Conservation (phyloP, 2,113 vertebrate genomes). For the Phodopus roborovskii region DNA sequence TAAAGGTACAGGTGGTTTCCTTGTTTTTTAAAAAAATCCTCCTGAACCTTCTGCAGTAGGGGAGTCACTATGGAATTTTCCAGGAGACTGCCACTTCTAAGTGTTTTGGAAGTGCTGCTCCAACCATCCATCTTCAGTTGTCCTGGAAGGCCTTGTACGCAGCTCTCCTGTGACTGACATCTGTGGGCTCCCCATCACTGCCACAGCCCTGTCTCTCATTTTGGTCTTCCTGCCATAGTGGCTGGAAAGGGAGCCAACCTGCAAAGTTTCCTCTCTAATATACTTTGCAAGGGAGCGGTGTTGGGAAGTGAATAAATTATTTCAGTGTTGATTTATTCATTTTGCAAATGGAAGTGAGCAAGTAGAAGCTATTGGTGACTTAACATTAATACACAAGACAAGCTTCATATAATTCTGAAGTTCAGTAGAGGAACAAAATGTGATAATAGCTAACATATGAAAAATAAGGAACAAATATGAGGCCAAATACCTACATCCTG, state of each 20-base stretch:
- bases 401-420: neutral
- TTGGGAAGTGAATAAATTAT: neutral
- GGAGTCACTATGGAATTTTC: neutral
- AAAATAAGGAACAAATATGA: neutral
- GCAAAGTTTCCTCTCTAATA: neutral
- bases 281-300: neutral
- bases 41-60: neutral
- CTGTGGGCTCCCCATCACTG: neutral
- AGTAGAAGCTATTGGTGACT: neutral
- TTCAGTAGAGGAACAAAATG: neutral
- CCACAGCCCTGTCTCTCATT: neutral
- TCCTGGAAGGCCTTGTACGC: no score
- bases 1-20: neutral
- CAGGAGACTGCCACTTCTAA: no score
- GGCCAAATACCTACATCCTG: neutral
- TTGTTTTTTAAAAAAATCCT: neutral
- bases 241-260: neutral
- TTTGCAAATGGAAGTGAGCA: neutral
- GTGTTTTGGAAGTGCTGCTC: neutral
- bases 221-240: neutral
- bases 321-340: neutral
- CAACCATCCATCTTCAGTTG: neutral
- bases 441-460: constrained; percentile 10
- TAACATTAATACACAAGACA: neutral
- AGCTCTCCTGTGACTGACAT: neutral